Base-by-base conservation (phyloP, 2,113 vertebrate species). In the Phodopus roborovskii region DNA sequence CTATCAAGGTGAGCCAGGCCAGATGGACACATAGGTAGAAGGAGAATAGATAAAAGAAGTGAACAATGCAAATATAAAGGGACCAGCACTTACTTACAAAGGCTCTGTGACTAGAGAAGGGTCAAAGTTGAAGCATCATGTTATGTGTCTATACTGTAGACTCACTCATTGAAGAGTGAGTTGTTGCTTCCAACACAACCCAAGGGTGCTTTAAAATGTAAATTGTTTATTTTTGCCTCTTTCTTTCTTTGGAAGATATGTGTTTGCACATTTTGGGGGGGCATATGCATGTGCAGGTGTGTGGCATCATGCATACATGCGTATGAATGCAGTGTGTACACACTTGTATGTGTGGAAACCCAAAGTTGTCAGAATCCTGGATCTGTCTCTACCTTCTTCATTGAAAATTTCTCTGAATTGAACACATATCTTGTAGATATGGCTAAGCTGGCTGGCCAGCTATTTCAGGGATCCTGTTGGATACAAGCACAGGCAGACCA, bases 321-420 rank as follows among this genome's bases (percentile, higher is more conserved):
- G 12, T 58, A 6, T 82, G 45, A 28, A 30, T 56, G 8, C 20
- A 16, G 11, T 56, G 53, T 75, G 13, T 75, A 48, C 7, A 26
- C n/a, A 39, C 16, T 19, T 42, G 15, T 62, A 26, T 0, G 5
- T 62, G 7, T 16, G 24, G 20, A 62, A 3, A 22, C 1, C 60
- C 13, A 39, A 64, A 33, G 28, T 45, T 33, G 26, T 48, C 42
- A 85, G 60, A 45, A 48, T 64, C 5, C 30, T 33, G 5, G 16
- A 68, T 50, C 17, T 48, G 17, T 30, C 39, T 62, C 82, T 20
- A 50, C 11, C 19, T 33, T 85, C 28, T 50, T 85, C 17, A 48
- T 10, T 68, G 42, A 68, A 16, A 9, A 30, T 68, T 10, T 85
- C 83, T 85, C 42, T 36, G 13, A 12, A 17, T 19, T 64, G 16